Evolutionary conservation across 1,140 invertebrate genomes (phyloP).

Genomic region (Antheraea pernyi): DNA sequence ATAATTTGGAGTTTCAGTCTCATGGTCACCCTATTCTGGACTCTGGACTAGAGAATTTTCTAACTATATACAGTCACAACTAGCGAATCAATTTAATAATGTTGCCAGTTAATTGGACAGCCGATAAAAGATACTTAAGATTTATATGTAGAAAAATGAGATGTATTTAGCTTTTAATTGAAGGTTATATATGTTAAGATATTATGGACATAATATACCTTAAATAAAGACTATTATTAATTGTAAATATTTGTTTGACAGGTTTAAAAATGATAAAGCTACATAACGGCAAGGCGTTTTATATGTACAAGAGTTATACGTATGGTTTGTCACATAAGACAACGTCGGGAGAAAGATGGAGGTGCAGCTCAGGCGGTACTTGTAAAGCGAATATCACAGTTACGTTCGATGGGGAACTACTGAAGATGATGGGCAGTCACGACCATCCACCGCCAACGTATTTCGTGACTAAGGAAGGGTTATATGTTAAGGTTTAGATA

Average conservation of each 20-base stretch:
- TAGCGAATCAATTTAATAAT: too few relatives aligned
- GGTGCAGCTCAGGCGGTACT: constrained; percentile 1
- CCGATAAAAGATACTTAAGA: too few relatives aligned
- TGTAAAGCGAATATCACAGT: constrained; percentile 18
- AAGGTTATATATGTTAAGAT: too few relatives aligned
- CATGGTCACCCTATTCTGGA: too few relatives aligned
- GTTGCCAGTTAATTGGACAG: too few relatives aligned
- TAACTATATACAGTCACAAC: too few relatives aligned
- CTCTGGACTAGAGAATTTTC: too few relatives aligned
- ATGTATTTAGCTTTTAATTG: too few relatives aligned
- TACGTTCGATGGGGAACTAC: background rate
- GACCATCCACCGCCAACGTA: constrained; percentile 15
- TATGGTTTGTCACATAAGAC: background rate
- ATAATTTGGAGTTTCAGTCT: too few relatives aligned
- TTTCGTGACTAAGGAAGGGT: background rate
- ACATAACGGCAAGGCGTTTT: constrained; percentile 11
- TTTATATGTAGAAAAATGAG: too few relatives aligned
- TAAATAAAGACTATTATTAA: background rate
- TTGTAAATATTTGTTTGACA: background rate
- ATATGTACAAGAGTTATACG: constrained; percentile 16
- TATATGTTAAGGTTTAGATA: background rate
- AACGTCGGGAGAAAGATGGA: constrained; percentile 8
- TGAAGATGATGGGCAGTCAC: background rate
- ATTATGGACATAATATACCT: background rate
- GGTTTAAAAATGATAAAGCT: constrained; percentile 13